Conservation (phyloP, 2,113 vertebrate species). For the Notothenia rossii region DNA sequence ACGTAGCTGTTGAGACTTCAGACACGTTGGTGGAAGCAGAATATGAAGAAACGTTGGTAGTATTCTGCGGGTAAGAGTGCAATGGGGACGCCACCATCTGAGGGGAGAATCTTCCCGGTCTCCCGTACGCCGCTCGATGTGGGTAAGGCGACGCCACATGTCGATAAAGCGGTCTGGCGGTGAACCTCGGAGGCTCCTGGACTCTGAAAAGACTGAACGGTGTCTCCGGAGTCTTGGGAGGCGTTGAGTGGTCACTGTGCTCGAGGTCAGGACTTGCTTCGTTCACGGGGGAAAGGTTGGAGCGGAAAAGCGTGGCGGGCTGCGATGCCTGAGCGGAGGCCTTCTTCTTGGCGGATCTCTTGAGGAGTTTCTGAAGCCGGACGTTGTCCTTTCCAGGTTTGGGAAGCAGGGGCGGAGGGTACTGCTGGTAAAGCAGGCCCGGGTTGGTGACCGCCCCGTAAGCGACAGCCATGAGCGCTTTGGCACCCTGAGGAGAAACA, state of each 20-base stretch:
- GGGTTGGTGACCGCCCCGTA: constrained; percentile 65
- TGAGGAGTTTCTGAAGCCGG: constrained; percentile 90
- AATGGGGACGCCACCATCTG: constrained; percentile 58
- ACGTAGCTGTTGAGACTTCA: constrained; percentile 31
- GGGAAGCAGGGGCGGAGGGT: constrained; percentile 89
- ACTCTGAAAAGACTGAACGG: constrained; percentile 14
- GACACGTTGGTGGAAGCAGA: constrained; percentile 15
- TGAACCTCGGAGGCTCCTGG: constrained; percentile 65
- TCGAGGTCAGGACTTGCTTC: constrained; percentile 93
- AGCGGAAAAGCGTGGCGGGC: constrained; percentile 80
- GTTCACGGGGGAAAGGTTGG: constrained; percentile 92
- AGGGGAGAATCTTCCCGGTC: constrained; percentile 73
- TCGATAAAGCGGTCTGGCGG: constrained; percentile 75
- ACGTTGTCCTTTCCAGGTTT: constrained; percentile 93
- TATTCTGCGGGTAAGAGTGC: constrained; percentile 62
- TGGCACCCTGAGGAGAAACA: constrained; percentile 77
- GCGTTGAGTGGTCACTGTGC: constrained; percentile 76
- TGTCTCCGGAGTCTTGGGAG: constrained; percentile 69
- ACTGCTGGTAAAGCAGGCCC: constrained; percentile 79
- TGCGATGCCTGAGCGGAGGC: constrained; percentile 64
- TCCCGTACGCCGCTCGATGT: constrained; percentile 76
- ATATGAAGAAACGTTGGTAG: constrained; percentile 42
- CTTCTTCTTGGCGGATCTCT: constrained; percentile 88
- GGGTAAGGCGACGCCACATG: constrained; percentile 86
- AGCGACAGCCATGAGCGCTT: constrained; percentile 86